Base-by-base conservation (phyloP, 2,888 invertebrate species). In the Lacanobia wlatinum region DNA sequence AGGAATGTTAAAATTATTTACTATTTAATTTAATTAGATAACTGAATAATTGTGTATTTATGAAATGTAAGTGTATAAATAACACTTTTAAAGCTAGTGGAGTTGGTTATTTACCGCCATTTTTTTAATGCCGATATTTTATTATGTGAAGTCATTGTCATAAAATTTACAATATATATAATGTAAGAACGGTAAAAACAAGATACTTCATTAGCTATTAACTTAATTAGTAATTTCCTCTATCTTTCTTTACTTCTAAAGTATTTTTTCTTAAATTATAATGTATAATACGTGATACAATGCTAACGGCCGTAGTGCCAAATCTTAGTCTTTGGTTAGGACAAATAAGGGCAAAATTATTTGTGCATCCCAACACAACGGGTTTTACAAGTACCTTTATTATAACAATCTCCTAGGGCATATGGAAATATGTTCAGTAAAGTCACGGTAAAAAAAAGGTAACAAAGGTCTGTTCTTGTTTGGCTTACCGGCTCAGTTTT, bases 251-350 rank as follows among this genome's bases (percentile, higher is more conserved):
- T 65, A 76, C 68, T 74, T 65, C 65, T 76, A 79, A 50, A 67
- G 63, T 60, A 61, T 61, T 64, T 65, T 67, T 65, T 73, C 40
- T 70, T 58, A 59, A 68, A 63, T 56, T 72, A 58, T 75, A 62
- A 76, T 72, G 67, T 62, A 73, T 85, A 72, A 34, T 53, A 76
- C 66, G 75, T 73, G 76, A 73, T 77, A 87, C 80, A 85, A 76
- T 84, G 61, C 66, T 76, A 76, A 77, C 58, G 70, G 76, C 74
- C 60, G 52, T 64, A 70, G 59, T 69, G 78, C 67, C 69, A 64
- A 58, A 72, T 75, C 59, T 56, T 75, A 78, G 85, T 70, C 83
- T 64, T 82, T 81, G 83, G 84, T 89, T 84, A 85, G 78, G 68
- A 81, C 85, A 87, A 85, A 89, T 84, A 87, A 86, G 62, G 76